Conservation (phyloP, 2,113 vertebrate genomes). For the Mionectes macconnelli region DNA sequence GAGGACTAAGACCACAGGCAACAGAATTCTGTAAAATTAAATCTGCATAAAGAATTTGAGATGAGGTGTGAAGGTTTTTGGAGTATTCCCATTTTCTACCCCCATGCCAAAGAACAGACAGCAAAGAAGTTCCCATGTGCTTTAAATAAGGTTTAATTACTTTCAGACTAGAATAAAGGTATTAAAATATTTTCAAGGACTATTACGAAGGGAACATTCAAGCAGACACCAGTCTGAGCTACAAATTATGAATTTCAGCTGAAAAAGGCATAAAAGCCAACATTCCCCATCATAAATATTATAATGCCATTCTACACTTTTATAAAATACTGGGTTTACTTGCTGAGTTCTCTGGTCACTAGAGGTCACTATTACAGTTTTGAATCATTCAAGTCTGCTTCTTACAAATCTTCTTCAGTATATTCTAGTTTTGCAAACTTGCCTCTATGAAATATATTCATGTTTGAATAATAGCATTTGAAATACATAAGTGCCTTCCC, state of each 20-base stretch:
- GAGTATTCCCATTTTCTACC: neutral
- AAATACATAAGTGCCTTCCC: neutral
- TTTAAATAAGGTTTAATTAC: slow-evolving; percentile 4
- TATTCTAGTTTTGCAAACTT: slow-evolving; percentile 24
- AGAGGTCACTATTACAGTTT: slow-evolving; percentile 76
- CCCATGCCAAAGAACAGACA: neutral
- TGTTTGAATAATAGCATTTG: neutral
- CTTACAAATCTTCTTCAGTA: neutral
- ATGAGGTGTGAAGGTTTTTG: neutral
- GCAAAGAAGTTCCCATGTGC: neutral
- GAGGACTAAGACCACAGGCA: neutral
- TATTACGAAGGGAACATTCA: neutral
- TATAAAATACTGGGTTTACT: neutral
- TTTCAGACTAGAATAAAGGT: neutral
- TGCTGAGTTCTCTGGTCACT: slow-evolving; percentile 61
- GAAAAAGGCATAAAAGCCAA: neutral
- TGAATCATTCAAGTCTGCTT: slow-evolving; percentile 23
- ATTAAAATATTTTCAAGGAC: neutral
- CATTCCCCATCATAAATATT: neutral
- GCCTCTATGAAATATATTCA: neutral
- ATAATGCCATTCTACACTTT: neutral
- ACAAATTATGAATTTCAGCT: neutral
- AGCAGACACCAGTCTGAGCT: neutral
- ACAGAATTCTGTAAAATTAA: neutral
- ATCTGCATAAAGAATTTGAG: neutral